Evolutionary conservation across 2,888 invertebrate species (phyloP).

Genomic region (Terebella lapidaria): DNA sequence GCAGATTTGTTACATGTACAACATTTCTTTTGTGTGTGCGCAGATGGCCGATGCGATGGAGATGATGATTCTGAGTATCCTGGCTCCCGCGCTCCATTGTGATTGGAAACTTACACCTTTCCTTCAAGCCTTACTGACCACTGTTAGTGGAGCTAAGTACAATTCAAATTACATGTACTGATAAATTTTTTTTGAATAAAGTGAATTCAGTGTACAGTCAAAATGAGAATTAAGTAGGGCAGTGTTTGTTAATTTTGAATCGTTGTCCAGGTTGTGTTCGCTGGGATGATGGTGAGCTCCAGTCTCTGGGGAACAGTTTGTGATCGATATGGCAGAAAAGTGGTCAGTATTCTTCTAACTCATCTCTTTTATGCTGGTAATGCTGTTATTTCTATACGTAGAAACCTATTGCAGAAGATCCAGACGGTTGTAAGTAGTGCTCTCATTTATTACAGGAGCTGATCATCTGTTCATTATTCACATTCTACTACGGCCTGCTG

Average conservation of each 20-base stretch:
- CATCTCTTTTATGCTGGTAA: no score
- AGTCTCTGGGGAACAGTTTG: slow-evolving; percentile 94
- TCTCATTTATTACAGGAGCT: slow-evolving; percentile 56
- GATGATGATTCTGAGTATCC: slow-evolving; percentile 90
- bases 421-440: not conserved
- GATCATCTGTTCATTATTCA: slow-evolving; percentile 78
- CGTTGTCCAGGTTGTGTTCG: slow-evolving; percentile 66
- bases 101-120: slow-evolving; percentile 88
- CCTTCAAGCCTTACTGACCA: slow-evolving; percentile 88
- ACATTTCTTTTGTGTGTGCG: no score
- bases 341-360: slow-evolving; percentile 61
- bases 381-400: no score
- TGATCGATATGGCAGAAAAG: slow-evolving; percentile 85
- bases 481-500: slow-evolving; percentile 85
- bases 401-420: not conserved
- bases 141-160: no score
- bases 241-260: no score
- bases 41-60: slow-evolving; percentile 98
- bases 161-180: no score
- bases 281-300: slow-evolving; percentile 95
- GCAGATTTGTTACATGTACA: no score
- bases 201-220: no score
- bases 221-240: no score
- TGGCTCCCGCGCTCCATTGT: slow-evolving; percentile 89
- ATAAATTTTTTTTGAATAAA: no score